Evolutionary conservation across 2,888 invertebrate species (phyloP).

Genomic region (Lucinisca nassula): DNA sequence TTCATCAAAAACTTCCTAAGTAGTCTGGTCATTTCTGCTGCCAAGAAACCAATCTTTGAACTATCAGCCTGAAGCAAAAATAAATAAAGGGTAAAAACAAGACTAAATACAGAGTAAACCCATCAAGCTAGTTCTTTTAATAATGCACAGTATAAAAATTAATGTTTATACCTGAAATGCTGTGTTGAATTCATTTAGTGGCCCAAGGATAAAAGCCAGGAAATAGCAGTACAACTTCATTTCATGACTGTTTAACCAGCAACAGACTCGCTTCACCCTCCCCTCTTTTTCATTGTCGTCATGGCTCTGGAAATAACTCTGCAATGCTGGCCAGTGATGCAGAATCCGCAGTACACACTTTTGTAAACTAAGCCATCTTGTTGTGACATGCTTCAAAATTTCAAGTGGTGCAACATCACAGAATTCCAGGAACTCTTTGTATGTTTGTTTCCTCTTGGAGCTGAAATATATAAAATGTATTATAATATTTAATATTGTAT

Average conservation of each 20-base stretch:
- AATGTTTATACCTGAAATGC: slow-evolving; percentile 20
- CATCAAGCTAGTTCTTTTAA: too few species aligned
- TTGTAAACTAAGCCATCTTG: slow-evolving; percentile 27
- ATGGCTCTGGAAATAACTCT: slow-evolving; percentile 38
- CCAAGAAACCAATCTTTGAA: neutral
- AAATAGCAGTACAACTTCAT: slow-evolving; percentile 31
- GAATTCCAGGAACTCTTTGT: slow-evolving; percentile 24
- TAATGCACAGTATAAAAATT: too few species aligned
- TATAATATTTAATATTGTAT: too few species aligned
- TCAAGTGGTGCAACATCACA: slow-evolving; percentile 28
- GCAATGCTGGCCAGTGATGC: slow-evolving; percentile 36
- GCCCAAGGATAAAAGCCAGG: slow-evolving; percentile 9
- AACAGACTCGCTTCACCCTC: slow-evolving; percentile 11
- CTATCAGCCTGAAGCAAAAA: neutral
- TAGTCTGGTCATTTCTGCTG: neutral
- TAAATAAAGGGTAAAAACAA: neutral
- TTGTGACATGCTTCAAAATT: slow-evolving; percentile 46
- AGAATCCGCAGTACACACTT: slow-evolving; percentile 12
- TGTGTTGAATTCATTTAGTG: slow-evolving; percentile 27
- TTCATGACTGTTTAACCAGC: neutral
- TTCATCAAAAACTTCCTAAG: slow-evolving; percentile 2
- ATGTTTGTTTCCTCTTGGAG: slow-evolving; percentile 32
- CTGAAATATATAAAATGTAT: too few species aligned
- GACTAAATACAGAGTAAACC: too few species aligned
- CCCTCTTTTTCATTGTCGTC: slow-evolving; percentile 29